Base-by-base conservation (phyloP, 2,888 invertebrate species). In the Acleris holmiana region DNA sequence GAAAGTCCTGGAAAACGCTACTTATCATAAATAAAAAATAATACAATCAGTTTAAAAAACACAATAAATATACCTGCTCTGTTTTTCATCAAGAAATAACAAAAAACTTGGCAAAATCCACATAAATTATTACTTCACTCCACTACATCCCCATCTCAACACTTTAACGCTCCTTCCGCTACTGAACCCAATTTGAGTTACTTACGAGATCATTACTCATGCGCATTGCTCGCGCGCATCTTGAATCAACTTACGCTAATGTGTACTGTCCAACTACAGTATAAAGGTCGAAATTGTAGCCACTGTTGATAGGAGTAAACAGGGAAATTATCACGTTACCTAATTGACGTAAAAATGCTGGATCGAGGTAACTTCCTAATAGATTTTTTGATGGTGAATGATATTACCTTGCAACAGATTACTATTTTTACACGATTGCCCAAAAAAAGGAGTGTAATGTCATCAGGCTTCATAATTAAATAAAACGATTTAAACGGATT, bases 111-210 rank as follows among this genome's bases (percentile, higher is more conserved):
- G 10, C 4, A 13, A 35, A 10, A 13, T 13, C 10, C 35, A 18
- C 25, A 23, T 23, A 41, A 55, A 44, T 19, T 40, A 7, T 53
- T 19, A 58, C 19, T 41, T 25, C 64, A 49, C 48, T 48, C 29
- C 44, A 65, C 48, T 19, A 6, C 40, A 46, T 54, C 21, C 46
- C 44, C 48, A 55, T 44, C 47, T 55, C 29, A 47, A 47, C 64
- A 48, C 40, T 41, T 59, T 44, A 35, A 55, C 49, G 55, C 44
- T 23, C 44, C 49, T 18, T 44, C 29, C 60, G 49, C 46, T 46
- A 59, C 65, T 65, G 65, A 55, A 65, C 60, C 29, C 59, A 65
- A 60, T 65, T 60, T 60, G 54, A 49, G 49, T 54, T 21, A 18
- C 13, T 59, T 59, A 48, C 47, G 58, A 41, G 18, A 35, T 29